Evolutionary conservation across 2,113 vertebrate species (phyloP).

Genomic region (Aleadryas rufinucha): DNA sequence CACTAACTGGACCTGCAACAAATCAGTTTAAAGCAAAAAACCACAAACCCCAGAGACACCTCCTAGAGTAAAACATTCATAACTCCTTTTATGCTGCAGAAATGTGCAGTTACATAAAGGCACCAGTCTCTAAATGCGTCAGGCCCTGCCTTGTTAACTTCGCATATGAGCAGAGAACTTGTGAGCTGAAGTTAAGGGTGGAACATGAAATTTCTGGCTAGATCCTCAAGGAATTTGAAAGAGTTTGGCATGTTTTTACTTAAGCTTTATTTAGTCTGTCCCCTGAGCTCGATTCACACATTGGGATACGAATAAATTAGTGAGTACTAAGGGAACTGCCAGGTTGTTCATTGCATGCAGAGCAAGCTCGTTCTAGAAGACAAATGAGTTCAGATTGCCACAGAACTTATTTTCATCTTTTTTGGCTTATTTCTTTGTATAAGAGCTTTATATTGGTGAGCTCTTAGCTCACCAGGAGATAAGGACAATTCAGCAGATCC

Average conservation of each 20-base stretch:
- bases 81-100: background rate
- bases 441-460: background rate
- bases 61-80: background rate
- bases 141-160: background rate
- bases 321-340: background rate
- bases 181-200: background rate
- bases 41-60: rapidly evolving
- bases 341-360: background rate
- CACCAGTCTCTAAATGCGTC: background rate
- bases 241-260: background rate
- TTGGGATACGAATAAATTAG: background rate
- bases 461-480: background rate
- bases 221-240: background rate
- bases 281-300: background rate
- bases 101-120: background rate
- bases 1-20: background rate
- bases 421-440: background rate
- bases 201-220: background rate
- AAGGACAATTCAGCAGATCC: background rate
- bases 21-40: background rate
- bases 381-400: background rate
- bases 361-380: background rate
- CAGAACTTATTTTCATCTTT: background rate
- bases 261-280: background rate
- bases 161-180: background rate